These are phyloP conservation scores for Procambarus virginalis DNA, from an alignment of 1,140 invertebrate species.

Conservation along the genomic window DNA sequence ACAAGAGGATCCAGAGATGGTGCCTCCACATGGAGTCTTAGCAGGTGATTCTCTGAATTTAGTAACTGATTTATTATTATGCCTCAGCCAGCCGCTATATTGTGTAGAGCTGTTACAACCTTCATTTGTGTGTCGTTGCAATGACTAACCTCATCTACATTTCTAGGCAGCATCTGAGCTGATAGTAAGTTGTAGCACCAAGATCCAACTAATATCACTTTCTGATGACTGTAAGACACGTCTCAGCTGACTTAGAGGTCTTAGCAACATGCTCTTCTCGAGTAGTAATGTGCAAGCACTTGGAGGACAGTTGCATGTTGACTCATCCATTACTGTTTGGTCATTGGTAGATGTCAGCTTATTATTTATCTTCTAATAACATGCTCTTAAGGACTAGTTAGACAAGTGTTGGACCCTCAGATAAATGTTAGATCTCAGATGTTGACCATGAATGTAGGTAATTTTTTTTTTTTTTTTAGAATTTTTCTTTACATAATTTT, in stretches of 20 bases:
- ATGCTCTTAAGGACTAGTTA: slow-evolving; percentile 3
- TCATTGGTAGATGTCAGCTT: not conserved
- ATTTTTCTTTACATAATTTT: not conserved
- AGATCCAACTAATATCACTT: not conserved
- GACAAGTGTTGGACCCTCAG: slow-evolving; percentile 19
- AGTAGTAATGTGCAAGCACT: not conserved
- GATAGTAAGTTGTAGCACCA: slow-evolving; percentile 15
- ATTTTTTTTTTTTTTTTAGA: not conserved
- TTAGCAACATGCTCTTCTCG: not conserved
- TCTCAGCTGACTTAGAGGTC: not conserved
- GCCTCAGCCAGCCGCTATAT: not conserved
- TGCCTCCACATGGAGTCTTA: slow-evolving; percentile 37
- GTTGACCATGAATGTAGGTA: slow-evolving; percentile 12
- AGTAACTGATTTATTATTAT: not conserved
- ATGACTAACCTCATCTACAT: slow-evolving; percentile 9
- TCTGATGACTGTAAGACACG: slow-evolving; percentile 13
- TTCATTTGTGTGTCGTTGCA: not conserved
- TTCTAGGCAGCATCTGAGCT: slow-evolving; percentile 24
- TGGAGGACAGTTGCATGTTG: not conserved
- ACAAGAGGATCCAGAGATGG: slow-evolving; percentile 52
- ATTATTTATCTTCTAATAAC: not conserved
- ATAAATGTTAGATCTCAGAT: not conserved
- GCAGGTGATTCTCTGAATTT: slow-evolving; percentile 2
- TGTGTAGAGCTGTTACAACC: not conserved
- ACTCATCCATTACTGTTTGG: not conserved